Evolutionary conservation across 2,888 invertebrate species (phyloP), one percentile per base, ranked within the genome.

Genomic region (Lottia scabra): DNA sequence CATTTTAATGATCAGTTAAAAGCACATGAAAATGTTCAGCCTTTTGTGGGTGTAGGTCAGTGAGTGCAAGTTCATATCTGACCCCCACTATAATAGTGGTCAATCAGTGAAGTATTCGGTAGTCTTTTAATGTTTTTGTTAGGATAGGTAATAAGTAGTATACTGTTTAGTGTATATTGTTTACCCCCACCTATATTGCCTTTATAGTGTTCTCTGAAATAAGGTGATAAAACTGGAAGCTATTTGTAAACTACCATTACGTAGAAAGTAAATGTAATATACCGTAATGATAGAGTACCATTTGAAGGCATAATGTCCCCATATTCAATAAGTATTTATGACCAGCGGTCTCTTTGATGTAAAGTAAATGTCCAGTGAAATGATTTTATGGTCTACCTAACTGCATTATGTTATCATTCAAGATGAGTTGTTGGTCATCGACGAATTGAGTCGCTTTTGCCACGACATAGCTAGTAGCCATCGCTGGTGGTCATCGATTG

Each of bases 1-100:
- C 56, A 56, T 56, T 56, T 56, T 56, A 56, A 56, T 56, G 56
- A 56, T 23, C 56, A 56, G 56, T 56, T 23, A 56, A 56, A 56
- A 56, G 19, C 56, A 23, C 56, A 56, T 56, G 56, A 56, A 56
- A 38, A 56, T 56, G 23, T 56, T 23, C 56, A 23, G 23, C 23
- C 56, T 23, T 56, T 56, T 56, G 19, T 19, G 56, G 19, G 19
- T 15, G 56, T n/a, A 56, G 23, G 56, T 56, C 56, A 56, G 56
- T 23, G 56, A 56, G 56, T 56, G 13, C 56, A 23, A 13, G 19
- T 13, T 56, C 56, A 16, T 56, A 56, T 12, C 56, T 23, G 23
- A 23, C 23, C 56, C 56, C 10, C 38, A 8, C 38, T 38, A 38
- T 38, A 38, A 38, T 38, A 38, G 38, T 38, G 38, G 38, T 38